Evolutionary conservation across 1,140 invertebrate genomes (phyloP), one percentile per base, ranked within the genome.

Genomic region (Piezodorus guildinii): DNA sequence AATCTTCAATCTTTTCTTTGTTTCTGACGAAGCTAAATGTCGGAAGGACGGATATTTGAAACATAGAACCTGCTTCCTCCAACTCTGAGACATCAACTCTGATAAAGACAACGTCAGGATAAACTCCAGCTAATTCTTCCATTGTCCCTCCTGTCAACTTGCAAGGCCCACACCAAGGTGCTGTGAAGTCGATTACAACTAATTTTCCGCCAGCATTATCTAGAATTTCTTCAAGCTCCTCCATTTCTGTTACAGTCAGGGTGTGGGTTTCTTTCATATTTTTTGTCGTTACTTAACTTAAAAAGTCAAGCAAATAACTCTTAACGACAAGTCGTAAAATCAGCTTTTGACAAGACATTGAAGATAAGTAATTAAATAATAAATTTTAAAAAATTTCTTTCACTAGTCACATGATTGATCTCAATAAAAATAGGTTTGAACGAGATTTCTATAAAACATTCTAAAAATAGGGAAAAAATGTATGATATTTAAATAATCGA

Each of bases 151-250:
- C 52, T 3, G 52, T 56, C 23, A 56, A 23, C 23, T 25, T 56
- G 52, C 52, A 56, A 23, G 52, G 52, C 1, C 52, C 52, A 25
- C 52, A 56, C 52, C 52, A 56, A n/a, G 52, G 52, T 4, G 52
- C 52, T 3, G 52, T 56, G 52, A 56, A 56, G 15, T 56, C 19
- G 3, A 56, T 16, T 19, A 21, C 17, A 10, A 56, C 52, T 23
- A 56, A 23, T 25, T 15, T 56, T 3, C 15, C 6, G 5, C 52
- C 52, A 21, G 52, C 52, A 16, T 23, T 16, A 3, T 56, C 52
- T 23, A 56, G 15, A 14, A 23, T 23, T 23, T 56, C 23, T 16
- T 56, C 23, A 15, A 56, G 52, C 17, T 56, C 52, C 3, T 49
- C 46, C 46, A 49, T 21, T 21, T 49, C 46, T 9, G 46, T 49